These are phyloP conservation scores for Brachionus paranguensis DNA, from an alignment of 1,140 invertebrate species.

Conservation along the genomic window DNA sequence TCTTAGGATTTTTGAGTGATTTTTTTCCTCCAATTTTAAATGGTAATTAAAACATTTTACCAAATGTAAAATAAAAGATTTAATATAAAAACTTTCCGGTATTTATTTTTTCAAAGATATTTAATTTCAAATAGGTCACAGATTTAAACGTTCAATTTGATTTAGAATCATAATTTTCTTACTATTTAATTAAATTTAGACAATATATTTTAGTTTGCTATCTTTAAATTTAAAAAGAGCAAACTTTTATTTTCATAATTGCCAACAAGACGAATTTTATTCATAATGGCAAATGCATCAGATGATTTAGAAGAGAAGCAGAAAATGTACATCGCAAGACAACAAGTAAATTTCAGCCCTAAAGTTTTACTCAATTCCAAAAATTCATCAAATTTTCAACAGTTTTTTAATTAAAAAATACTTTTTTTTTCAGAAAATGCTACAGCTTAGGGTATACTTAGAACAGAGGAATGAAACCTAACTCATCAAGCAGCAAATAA, in stretches of 20 bases:
- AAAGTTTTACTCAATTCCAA: background rate
- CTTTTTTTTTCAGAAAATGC: background rate
- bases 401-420: background rate
- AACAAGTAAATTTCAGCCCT: background rate
- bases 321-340: background rate
- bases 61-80: background rate
- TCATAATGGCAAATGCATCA: background rate
- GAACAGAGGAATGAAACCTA: background rate
- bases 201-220: background rate
- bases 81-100: background rate
- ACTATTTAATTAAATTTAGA: slow-evolving; percentile 9
- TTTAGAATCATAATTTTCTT: background rate
- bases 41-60: background rate
- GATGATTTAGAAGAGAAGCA: background rate
- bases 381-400: background rate
- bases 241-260: background rate
- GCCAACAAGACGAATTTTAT: background rate
- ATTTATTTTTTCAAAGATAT: background rate
- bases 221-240: background rate
- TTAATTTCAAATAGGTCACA: background rate
- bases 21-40: background rate
- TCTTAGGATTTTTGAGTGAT: background rate
- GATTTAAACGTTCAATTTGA: background rate
- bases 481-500: background rate
- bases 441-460: background rate